Conservation (phyloP, 2,113 vertebrate genomes). For the Brachyistius frenatus region DNA sequence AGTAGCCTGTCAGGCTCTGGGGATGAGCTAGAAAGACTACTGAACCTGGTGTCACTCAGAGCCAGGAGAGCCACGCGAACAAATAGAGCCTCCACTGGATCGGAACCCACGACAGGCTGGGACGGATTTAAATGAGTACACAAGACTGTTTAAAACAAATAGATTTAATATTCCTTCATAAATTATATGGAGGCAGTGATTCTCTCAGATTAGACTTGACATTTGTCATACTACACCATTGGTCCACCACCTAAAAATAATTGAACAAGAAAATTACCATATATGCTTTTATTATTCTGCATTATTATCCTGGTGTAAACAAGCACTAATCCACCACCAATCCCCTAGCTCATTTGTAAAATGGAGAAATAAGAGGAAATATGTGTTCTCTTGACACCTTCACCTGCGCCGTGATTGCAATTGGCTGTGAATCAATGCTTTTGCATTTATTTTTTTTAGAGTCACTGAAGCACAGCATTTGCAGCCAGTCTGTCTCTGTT, state of each 20-base stretch:
- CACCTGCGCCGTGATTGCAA: slow-evolving; percentile 50
- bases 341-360: slow-evolving; percentile 53
- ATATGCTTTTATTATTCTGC: slow-evolving; percentile 43
- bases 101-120: slow-evolving; percentile 71
- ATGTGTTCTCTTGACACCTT: slow-evolving; percentile 32
- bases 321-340: slow-evolving; percentile 65
- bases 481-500: slow-evolving; percentile 1
- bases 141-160: slow-evolving; percentile 30
- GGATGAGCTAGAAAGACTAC: slow-evolving; percentile 80
- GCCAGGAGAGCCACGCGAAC: slow-evolving; percentile 72
- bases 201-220: slow-evolving; percentile 46
- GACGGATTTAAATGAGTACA: slow-evolving; percentile 62
- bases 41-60: slow-evolving; percentile 80
- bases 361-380: slow-evolving; percentile 45
- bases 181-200: slow-evolving; percentile 13
- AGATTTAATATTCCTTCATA: slow-evolving; percentile 43
- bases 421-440: slow-evolving; percentile 56
- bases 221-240: slow-evolving; percentile 38
- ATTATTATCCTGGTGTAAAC: slow-evolving; percentile 56
- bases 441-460: slow-evolving; percentile 66
- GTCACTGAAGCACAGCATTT: slow-evolving; percentile 44
- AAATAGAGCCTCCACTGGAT: slow-evolving; percentile 69
- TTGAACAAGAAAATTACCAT: slow-evolving; percentile 54
- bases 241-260: slow-evolving; percentile 39
- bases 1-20: slow-evolving; percentile 58